These are phyloP conservation scores for Myotis findleyi DNA, from an alignment of 2,797 vertebrate species.

Conservation along the genomic window DNA sequence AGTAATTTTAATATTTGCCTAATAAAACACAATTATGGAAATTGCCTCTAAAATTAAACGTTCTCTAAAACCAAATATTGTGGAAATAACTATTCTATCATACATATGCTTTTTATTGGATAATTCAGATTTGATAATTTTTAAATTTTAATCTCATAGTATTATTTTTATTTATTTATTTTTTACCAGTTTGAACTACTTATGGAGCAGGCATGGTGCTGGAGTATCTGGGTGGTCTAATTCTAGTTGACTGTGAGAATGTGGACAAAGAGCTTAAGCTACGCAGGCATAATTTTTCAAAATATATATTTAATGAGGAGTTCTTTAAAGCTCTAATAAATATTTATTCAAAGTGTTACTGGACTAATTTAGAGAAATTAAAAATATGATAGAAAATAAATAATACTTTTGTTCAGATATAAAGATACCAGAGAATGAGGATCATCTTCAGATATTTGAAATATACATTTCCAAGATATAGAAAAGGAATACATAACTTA, in stretches of 20 bases:
- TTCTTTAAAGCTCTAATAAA: background rate
- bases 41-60: conserved; percentile 32
- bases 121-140: conserved; percentile 9
- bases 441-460: background rate
- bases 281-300: background rate
- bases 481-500: background rate
- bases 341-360: background rate
- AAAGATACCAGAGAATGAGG: background rate
- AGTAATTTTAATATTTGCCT: conserved; percentile 39
- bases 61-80: conserved; percentile 42
- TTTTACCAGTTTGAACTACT: background rate
- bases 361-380: background rate
- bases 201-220: background rate
- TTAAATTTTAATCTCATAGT: conserved; percentile 14
- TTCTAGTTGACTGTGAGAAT: background rate
- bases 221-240: background rate
- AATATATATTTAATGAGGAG: background rate
- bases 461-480: background rate
- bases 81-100: background rate
- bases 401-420: background rate
- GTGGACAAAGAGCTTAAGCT: background rate
- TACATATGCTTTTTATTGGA: background rate
- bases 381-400: background rate
- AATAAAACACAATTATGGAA: conserved; percentile 57
- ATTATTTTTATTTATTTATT: background rate